Conservation (phyloP, 2,888 invertebrate species). For the Andrena dorsata region DNA sequence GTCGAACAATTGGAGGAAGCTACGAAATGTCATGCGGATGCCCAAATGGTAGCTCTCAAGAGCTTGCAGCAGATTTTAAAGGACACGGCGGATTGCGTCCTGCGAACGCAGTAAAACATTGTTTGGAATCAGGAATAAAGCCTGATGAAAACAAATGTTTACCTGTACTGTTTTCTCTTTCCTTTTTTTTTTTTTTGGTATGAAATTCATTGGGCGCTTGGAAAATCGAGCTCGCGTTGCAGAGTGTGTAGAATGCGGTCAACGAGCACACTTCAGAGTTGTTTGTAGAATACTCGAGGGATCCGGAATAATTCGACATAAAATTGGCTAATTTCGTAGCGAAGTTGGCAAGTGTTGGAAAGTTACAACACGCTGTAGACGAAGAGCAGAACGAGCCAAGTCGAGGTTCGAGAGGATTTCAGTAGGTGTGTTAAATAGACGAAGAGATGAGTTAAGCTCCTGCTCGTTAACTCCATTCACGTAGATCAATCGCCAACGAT, state of each 20-base stretch:
- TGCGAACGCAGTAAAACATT: not conserved
- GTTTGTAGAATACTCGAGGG: not conserved
- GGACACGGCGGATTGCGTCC: constrained; percentile 40
- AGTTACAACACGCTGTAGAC: not conserved
- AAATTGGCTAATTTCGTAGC: too few relatives aligned
- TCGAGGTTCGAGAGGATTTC: constrained; percentile 24
- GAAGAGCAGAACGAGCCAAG: constrained; percentile 11
- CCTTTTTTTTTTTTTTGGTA: not conserved
- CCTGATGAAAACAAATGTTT: not conserved
- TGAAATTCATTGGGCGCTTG: not conserved
- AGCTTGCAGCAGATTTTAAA: constrained; percentile 30
- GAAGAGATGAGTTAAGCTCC: constrained; percentile 33
- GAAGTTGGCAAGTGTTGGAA: not conserved
- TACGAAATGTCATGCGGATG: constrained; percentile 39
- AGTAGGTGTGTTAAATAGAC: constrained; percentile 13
- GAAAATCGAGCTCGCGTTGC: not conserved
- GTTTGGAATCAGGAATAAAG: not conserved
- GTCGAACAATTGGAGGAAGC: constrained; percentile 28
- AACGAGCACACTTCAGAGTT: not conserved
- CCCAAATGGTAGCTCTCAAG: constrained; percentile 24
- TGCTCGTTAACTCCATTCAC: constrained; percentile 31
- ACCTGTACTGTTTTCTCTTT: not conserved
- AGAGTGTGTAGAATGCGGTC: not conserved
- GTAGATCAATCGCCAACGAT: constrained; percentile 40
- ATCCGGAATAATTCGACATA: not conserved